Base-by-base conservation (phyloP, 2,113 vertebrate species). In the Ceyx margarethae region DNA sequence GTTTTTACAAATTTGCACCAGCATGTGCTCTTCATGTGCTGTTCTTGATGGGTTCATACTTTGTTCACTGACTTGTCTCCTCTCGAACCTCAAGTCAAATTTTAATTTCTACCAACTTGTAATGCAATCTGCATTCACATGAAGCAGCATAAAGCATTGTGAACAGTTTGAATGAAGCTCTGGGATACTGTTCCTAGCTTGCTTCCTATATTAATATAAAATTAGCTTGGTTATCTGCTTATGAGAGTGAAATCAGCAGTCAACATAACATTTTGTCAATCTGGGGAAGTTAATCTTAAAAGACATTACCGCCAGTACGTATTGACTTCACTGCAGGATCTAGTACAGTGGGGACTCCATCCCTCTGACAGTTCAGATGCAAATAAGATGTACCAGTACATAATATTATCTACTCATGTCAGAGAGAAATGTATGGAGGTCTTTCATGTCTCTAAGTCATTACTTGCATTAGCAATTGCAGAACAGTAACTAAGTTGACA, bases 241-340 rank as follows among this genome's bases (percentile, higher is more conserved):
- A 3, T 1, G 6, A n/a, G 9, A 48, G 4, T 31, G 54, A 68
- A 53, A 6, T 48, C 51, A 56, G 15, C 4, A 33, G 21, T 29
- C 0, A 0, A 31, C 20, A 5, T 10, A 43, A 13, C 11, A 43
- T 19, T 31, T 42, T 61, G 45, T 66, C 53, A 43, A 2, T 6
- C 11, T 53, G 65, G 3, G 9, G 12, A 71, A 29, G 2, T 60
- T 51, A 56, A 40, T 78, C 10, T 15, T 60, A 35, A n/a, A 88
- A 88, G 33, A n/a, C 20, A 23, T n/a, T 13, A 16, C 4, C 5
- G 2, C 11, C 15, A 37, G 5, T 26, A 13, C 4, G 11, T 46
- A 33, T 3, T 61, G 40, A 43, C 26, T 76, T 77, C 28, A 20
- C 17, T 72, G 29, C 53, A 79, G n/a, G 43, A 54, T 11, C 8